Evolutionary conservation across 2,888 invertebrate species (phyloP), one percentile per base, ranked within the genome.

Genomic region (Luperina testacea): DNA sequence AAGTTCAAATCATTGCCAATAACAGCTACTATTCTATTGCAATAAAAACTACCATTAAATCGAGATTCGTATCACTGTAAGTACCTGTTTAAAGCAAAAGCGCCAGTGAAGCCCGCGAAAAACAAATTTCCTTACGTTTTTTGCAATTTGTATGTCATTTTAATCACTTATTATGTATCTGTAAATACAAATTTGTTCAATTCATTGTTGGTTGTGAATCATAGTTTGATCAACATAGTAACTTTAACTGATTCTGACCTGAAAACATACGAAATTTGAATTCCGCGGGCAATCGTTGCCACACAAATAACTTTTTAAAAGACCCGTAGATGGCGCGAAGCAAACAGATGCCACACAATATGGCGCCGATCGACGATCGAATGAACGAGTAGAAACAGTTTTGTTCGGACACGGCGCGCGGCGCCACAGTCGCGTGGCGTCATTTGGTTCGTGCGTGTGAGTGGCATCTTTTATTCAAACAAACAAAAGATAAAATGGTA

Each of bases 281-380:
- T 27, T 27, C 20, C 45, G 20, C 20, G 20, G 67, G 9, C 20
- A 6, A 7, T 9, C 9, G 9, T 20, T 1, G 42, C 11, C 27
- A 48, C 3, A 17, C 27, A 27, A 17, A 20, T n/a, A 38, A 38
- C 7, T 61, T 38, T 38, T 17, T 17, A n/a, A 9, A 42, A n/a
- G 20, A 7, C 45, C 61, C 61, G n/a, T 69, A 78, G 78, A 78
- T 78, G 78, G 78, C 79, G 77, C 65, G 38, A 15, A 51, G 20
- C 45, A 53, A 27, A 53, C 42, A 24, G 24, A 42, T 61, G 61
- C 27, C 32, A 38, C n/a, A 38, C 73, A 80, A 63, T 51, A 80
- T 81, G 81, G 80, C 81, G 74, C 80, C 80, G 68, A 69, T 20
- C 57, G 59, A 75, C 80, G 68, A 69, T n/a, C 57, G 59, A 75